Conservation (phyloP, 1,140 invertebrate genomes). For the Drosophila teissieri region DNA sequence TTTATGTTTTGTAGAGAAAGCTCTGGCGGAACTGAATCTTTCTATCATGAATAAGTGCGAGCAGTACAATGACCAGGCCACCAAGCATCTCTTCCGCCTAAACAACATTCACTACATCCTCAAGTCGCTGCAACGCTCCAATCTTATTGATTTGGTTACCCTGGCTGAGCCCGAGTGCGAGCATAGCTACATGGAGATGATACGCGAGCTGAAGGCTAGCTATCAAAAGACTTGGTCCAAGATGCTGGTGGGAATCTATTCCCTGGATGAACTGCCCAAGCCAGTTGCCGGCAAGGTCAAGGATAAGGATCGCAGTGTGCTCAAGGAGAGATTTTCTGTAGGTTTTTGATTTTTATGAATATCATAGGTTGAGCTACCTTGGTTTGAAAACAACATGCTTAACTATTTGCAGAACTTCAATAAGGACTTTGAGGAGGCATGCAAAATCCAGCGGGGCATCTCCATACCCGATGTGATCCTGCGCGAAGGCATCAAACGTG, state of each 20-base stretch:
- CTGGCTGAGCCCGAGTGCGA: conserved; percentile 93
- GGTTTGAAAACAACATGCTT: no score
- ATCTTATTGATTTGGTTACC: conserved; percentile 91
- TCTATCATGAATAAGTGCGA: conserved; percentile 94
- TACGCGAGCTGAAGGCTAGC: conserved; percentile 77
- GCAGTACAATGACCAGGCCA: conserved; percentile 91
- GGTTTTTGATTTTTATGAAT: background rate
- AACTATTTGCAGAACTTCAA: conserved; percentile 90
- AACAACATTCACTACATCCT: conserved; percentile 96
- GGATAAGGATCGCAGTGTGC: conserved; percentile 93
- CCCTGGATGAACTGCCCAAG: conserved; percentile 88
- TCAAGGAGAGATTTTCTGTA: conserved; percentile 97
- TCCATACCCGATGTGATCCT: conserved; percentile 96
- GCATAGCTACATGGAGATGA: conserved; percentile 92
- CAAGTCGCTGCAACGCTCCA: conserved; percentile 93
- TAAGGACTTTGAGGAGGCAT: conserved; percentile 96
- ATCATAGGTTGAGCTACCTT: background rate
- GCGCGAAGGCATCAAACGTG: conserved; percentile 91
- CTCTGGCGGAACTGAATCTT: conserved; percentile 93
- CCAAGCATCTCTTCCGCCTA: conserved; percentile 94
- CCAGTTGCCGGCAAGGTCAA: conserved; percentile 90
- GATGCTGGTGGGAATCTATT: conserved; percentile 90
- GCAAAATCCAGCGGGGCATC: conserved; percentile 94
- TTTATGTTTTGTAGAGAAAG: conserved; percentile 88
- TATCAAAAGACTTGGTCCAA: conserved; percentile 89